Percentiles rank a stretch among this genome's conserved stretches.
phyloP scores from a whole-genome alignment of 2,797 vertebrate species.

The Cyclura pinguis region DNA sequence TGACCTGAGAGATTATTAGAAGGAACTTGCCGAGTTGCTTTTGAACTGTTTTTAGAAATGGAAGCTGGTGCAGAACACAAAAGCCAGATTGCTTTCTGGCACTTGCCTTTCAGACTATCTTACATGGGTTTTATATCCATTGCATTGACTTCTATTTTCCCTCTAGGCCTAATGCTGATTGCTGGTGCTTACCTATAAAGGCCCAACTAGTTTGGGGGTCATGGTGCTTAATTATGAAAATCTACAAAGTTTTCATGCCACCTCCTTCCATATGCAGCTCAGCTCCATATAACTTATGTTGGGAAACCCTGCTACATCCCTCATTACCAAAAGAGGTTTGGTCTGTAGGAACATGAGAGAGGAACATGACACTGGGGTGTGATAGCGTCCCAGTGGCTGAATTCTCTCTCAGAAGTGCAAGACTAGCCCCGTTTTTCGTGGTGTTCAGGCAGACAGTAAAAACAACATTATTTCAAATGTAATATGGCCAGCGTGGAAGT shows the following conservation, averaged over 20 bases:
- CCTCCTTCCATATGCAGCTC: neutral
- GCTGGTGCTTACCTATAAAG: neutral
- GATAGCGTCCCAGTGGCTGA: neutral
- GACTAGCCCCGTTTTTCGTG: neutral
- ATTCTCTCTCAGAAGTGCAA: neutral
- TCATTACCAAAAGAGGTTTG: neutral
- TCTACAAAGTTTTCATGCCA: neutral
- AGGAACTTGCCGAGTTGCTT: too few species aligned
- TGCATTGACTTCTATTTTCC: neutral
- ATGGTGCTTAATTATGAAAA: neutral
- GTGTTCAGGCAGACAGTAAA: neutral
- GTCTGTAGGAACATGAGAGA: neutral
- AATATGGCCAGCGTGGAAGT: neutral
- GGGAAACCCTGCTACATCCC: neutral
- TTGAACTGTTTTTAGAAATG: neutral
- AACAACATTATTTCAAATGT: neutral
- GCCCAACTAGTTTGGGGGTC: neutral
- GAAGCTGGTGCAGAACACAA: neutral
- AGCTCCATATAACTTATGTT: neutral
- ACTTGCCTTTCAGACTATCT: neutral
- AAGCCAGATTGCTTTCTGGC: neutral
- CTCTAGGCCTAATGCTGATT: neutral
- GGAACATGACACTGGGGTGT: neutral
- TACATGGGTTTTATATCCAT: neutral
- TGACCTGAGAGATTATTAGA: neutral